Evolutionary conservation across 2,888 invertebrate species (phyloP), one percentile per base, ranked within the genome.

Genomic region (Tholera decimalis): DNA sequence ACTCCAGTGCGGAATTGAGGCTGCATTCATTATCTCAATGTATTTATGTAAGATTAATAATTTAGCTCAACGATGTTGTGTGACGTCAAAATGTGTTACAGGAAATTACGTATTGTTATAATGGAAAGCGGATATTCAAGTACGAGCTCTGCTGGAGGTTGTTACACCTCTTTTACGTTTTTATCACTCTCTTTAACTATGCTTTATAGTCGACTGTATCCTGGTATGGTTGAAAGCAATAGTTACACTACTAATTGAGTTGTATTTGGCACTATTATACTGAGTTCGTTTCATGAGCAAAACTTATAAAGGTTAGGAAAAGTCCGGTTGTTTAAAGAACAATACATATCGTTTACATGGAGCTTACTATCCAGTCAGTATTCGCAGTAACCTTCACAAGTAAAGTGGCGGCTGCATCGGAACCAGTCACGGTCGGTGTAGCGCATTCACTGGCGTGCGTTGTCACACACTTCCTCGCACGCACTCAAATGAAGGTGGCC

Each of bases 1-100:
- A 83, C 80, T 87, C 79, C 68, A 80, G 75, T 77, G 79, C 85
- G 80, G 83, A 85, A 84, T 88, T 84, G 82, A 83, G 80, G 80
- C 82, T 86, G 80, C 79, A 73, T 85, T 78, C 84, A 82, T 84
- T 82, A 84, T 84, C 83, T 67, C 78, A 73, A 76, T 66, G 74
- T 78, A 67, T 78, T 78, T 75, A 79, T 75, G 68, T 79, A 67
- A 75, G 75, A 59, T 74, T 61, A 79, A 74, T 67, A 79, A 74
- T 79, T 67, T 56, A 56, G 53, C 53, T 57, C 54, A 71, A 53
- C 33, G 37, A 51, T 41, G 54, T 26, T 72, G 26, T 73, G 55
- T 65, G 66, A 73, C 41, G 56, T 66, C 56, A 54, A 60, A 44
- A 49, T 13, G 47, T 39, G 24, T 57, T 61, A 47, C 79, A 78